Evolutionary conservation across 2,888 invertebrate genomes (phyloP), one percentile per base, ranked within the genome.

Genomic region (Eumerus sabulonum): DNA sequence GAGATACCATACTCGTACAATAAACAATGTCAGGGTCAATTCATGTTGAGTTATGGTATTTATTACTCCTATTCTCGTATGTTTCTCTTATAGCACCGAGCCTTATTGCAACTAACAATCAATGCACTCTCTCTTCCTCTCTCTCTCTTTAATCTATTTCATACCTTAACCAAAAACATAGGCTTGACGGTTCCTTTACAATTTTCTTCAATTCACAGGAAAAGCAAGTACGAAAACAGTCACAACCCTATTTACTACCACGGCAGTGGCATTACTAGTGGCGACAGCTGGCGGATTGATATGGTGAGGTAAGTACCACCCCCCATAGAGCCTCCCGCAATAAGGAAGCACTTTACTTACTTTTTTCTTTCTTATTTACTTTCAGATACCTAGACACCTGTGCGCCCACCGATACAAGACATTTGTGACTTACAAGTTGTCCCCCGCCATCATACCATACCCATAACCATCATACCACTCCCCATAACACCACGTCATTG

Each of bases 251-350:
- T 50, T 85, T 64, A 82, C 84, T 42, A 82, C 85, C 48, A 82
- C 85, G 36, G 83, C 83, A 5, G 67, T 85, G 18, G 84, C 85
- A 38, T 14, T 86, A 42, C 53, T 85, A n/a, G 84, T 83, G 12
- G 81, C 83, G 54, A 54, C 84, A 42, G 76, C 84, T 14, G 85
- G 85, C 60, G 83, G 83, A 60, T 81, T 83, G 53, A 72, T 87
- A 54, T 86, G 85, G 85, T 88, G 85, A 86, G 84, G 86, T 87
- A 54, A 84, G 85, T 68, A 59, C 7, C 11, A n/a, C n/a, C n/a
- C n/a, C n/a, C n/a, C n/a, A 9, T 11, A 1, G 11, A 18, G 18
- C 16, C 45, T n/a, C 11, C 0, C 16, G 1, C 13, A 12, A 18
- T 13, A 66, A 27, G 27, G 3, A 2, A 27, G 27, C 2, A 27